These are phyloP conservation scores for Euproctis similis DNA, from an alignment of 2,888 invertebrate species.

Conservation along the genomic window DNA sequence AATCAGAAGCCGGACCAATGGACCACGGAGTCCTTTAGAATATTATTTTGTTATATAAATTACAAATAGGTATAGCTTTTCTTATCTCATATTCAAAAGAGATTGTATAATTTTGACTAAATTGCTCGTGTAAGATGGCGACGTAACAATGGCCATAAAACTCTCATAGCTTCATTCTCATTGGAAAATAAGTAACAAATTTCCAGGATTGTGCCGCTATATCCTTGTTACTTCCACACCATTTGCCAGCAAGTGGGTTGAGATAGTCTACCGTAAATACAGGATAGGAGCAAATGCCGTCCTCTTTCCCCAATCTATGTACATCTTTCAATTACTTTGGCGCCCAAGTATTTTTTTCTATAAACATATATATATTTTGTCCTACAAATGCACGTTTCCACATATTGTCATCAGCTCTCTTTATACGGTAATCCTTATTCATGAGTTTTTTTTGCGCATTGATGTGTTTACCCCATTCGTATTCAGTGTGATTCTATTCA, in stretches of 20 bases:
- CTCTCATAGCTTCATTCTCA: constrained; percentile 38
- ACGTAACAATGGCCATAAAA: constrained; percentile 27
- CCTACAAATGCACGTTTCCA: constrained; percentile 12
- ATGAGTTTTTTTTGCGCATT: constrained; percentile 26
- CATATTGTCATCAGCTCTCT: constrained; percentile 14
- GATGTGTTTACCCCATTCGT: constrained; percentile 24
- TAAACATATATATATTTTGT: constrained; percentile 1
- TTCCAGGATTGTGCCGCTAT: constrained; percentile 54
- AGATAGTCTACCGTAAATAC: constrained; percentile 68
- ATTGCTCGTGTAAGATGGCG: neutral
- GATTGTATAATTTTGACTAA: neutral
- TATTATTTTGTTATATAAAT: no score
- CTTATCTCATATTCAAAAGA: no score
- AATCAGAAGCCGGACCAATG: no score
- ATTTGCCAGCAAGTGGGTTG: constrained; percentile 68
- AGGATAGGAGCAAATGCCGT: constrained; percentile 41
- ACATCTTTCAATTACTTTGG: constrained; percentile 51
- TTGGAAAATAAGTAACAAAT: constrained; percentile 49
- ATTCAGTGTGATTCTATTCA: constrained; percentile 22
- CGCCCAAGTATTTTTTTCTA: constrained; percentile 21
- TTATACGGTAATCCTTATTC: constrained; percentile 24
- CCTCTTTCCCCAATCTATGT: constrained; percentile 47
- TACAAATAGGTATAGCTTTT: no score
- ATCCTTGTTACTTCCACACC: constrained; percentile 62
- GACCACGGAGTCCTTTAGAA: no score